A percentile compares a stretch with the other conserved stretches of the same genome.
These are phyloP conservation scores for Nothocercus nigrocapillus DNA, from an alignment of 2,113 vertebrate species.

Conservation along the genomic window DNA sequence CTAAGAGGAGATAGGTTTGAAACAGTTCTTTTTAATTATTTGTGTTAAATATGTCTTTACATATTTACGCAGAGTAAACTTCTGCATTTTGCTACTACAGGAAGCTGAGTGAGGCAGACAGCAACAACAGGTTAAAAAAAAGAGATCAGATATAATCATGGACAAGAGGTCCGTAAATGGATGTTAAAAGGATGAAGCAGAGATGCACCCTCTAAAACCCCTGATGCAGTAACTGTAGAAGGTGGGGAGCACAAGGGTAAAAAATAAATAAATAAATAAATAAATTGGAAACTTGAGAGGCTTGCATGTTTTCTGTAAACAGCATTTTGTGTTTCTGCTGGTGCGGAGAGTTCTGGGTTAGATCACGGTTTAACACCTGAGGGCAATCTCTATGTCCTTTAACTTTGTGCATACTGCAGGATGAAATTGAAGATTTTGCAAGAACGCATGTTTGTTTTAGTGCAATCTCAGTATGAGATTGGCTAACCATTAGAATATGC, in stretches of 20 bases:
- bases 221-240: neutral
- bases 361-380: neutral
- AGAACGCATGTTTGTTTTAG: neutral
- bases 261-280: neutral
- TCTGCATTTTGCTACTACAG: neutral
- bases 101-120: neutral
- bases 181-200: neutral
- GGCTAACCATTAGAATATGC: neutral
- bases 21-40: neutral
- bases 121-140: neutral
- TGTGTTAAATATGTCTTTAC: neutral
- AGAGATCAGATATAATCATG: neutral
- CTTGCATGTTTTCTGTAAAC: neutral
- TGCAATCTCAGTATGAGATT: neutral
- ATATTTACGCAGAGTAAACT: neutral
- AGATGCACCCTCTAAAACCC: neutral
- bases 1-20: neutral
- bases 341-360: neutral
- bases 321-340: neutral
- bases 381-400: neutral
- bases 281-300: neutral
- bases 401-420: neutral
- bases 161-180: neutral
- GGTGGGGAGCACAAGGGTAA: neutral
- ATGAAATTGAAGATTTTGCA: neutral